phyloP scores from a whole-genome alignment of 2,888 invertebrate species.

The Ferrisia virgata region DNA sequence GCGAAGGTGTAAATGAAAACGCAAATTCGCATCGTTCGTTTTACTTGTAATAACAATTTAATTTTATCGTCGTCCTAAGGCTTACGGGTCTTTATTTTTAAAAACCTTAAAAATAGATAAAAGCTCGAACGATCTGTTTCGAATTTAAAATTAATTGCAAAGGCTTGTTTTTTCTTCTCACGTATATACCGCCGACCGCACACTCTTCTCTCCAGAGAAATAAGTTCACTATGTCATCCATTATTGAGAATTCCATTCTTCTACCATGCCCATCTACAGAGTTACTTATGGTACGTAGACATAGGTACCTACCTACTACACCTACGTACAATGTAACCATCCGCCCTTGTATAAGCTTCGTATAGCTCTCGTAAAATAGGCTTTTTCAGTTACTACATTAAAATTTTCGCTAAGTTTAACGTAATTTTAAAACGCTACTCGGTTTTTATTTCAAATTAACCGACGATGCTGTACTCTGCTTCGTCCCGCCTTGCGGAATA shows the following conservation, averaged over 20 bases:
- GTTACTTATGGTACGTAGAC: neutral
- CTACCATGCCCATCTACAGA: neutral
- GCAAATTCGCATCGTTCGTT: neutral
- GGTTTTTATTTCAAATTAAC: conserved; percentile 7
- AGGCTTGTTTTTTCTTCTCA: neutral
- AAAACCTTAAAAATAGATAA: conserved; percentile 15
- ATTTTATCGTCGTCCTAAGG: neutral
- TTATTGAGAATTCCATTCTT: conserved; percentile 20
- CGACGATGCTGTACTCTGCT: neutral
- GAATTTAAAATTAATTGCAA: conserved; percentile 26
- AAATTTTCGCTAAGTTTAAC: neutral
- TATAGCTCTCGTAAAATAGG: neutral
- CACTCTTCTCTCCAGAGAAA: neutral
- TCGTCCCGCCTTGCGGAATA: too few relatives aligned
- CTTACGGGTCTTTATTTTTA: conserved; percentile 1
- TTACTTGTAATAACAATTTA: neutral
- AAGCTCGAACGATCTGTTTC: neutral
- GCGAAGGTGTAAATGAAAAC: neutral
- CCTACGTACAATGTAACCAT: neutral
- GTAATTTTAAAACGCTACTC: neutral
- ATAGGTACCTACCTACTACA: neutral
- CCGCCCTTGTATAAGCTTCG: too few relatives aligned
- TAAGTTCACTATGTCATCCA: conserved; percentile 8
- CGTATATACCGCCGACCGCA: neutral
- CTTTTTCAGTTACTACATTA: conserved; percentile 8